Percentiles rank a stretch among this genome's conserved stretches.
Conservation (phyloP, 2,797 vertebrate genomes). For the Galago senegalensis region DNA sequence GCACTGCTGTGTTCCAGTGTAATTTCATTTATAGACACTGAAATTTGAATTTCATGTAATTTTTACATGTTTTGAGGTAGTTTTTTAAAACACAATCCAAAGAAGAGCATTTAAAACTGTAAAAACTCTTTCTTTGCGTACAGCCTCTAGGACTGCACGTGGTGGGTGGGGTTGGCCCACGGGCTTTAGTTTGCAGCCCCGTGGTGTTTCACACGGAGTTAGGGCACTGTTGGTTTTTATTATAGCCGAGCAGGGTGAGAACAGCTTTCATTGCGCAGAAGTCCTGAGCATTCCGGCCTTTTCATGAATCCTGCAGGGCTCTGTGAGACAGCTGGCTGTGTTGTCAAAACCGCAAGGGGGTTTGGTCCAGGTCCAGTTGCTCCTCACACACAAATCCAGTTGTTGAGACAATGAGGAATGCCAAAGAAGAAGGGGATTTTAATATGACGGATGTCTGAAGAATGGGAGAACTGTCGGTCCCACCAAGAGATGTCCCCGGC, state of each 20-base stretch:
- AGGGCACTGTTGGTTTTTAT: background rate
- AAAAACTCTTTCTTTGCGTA: background rate
- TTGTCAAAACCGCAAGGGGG: background rate
- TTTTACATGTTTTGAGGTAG: background rate
- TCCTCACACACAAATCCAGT: background rate
- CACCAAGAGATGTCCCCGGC: no score
- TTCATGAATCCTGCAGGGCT: background rate
- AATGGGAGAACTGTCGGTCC: no score
- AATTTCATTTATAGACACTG: background rate
- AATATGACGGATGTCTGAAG: background rate
- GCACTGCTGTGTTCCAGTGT: background rate
- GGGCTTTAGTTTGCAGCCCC: background rate
- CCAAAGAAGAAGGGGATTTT: background rate
- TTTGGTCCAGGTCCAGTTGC: background rate
- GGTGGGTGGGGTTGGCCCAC: background rate
- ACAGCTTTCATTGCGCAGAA: background rate
- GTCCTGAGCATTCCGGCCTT: background rate
- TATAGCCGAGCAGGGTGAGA: background rate
- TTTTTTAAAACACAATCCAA: background rate
- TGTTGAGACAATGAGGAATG: background rate
- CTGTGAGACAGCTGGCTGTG: background rate
- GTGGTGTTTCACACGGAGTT: background rate
- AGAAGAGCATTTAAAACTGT: constrained; percentile 8
- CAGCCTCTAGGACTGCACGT: background rate
- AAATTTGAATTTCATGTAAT: background rate